Evolutionary conservation across 1,140 invertebrate species (phyloP), one percentile per base, ranked within the genome.

Genomic region (Wiebesia pumilae): DNA sequence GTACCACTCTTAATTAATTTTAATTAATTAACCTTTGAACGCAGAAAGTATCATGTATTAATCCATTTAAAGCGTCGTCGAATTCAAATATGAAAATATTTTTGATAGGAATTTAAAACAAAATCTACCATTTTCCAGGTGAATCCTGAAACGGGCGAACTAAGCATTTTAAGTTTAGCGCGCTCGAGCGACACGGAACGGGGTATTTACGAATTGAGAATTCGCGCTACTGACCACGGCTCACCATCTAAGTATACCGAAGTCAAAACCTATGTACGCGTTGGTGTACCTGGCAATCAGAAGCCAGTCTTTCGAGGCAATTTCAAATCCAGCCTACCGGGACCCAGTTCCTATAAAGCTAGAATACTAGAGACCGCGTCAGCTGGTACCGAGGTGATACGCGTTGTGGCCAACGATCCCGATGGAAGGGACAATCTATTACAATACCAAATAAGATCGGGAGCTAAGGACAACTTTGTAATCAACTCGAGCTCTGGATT

Each of bases 401-500:
- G 93, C 47, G 96, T 97, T 0, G 89, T 95, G 40, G 97, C 96
- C 0, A 96, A 96, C 86, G 96, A 97, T 92, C 97, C 97, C 0
- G 97, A 97, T 92, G 96, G 96, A 0, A 93, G 96, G 12, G 96
- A 97, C 90, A 95, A 95, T 88, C 91, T 96, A 35, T 89, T 97
- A 0, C 95, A 95, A 0, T 97, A 97, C 91, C 95, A 95, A 85
- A 97, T 98, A 77, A 95, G 95, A 12, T 95, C 94, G 69, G 97
- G 97, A 14, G 95, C 96, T 19, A 96, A 96, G 87, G 97, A 97
- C 87, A 97, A 97, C 89, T 98, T 98, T 91, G 94, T 96, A 21
- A 96, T 98, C 33, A 95, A 97, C 91, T 94, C 96, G 86, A 95
- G 95, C 69, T 95, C 95, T 67, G 97, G 97, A 1, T 89, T 96